phyloP scores from a whole-genome alignment of 2,113 vertebrate genomes.

The Megalops atlanticus region DNA sequence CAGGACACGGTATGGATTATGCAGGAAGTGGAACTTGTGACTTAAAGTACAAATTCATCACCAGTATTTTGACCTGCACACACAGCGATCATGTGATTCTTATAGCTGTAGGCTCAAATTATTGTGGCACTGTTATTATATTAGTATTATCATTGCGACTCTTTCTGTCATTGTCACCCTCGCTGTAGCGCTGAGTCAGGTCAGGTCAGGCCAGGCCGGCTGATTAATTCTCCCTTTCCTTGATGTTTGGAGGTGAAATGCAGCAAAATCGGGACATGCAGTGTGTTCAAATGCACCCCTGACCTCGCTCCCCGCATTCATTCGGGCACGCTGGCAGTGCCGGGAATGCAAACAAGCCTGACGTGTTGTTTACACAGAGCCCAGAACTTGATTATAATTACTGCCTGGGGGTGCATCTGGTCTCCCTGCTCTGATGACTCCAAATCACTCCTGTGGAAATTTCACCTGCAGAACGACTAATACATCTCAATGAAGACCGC shows the following conservation, averaged over 20 bases:
- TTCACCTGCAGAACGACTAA: conserved; percentile 4
- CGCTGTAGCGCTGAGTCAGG: not conserved
- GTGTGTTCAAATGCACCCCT: not conserved
- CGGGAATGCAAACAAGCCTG: not conserved
- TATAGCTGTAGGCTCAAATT: too few relatives aligned
- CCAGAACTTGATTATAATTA: not conserved
- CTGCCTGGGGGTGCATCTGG: not conserved
- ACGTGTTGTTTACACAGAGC: not conserved
- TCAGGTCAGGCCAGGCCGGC: not conserved
- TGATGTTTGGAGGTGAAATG: not conserved
- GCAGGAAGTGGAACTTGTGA: not conserved
- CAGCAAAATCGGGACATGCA: not conserved
- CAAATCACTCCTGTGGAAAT: not conserved
- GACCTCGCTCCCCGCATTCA: not conserved
- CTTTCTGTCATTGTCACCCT: too few relatives aligned
- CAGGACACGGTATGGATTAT: not conserved
- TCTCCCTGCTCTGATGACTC: not conserved
- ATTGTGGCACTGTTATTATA: too few relatives aligned
- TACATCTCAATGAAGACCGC: not conserved
- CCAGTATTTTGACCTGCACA: too few relatives aligned
- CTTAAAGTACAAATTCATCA: not conserved
- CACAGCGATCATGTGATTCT: too few relatives aligned
- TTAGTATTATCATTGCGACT: too few relatives aligned
- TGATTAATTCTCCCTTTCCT: not conserved
- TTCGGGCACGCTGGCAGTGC: not conserved